A percentile compares a stretch with the other conserved stretches of the same genome.
phyloP scores from a whole-genome alignment of 2,113 vertebrate species.

The Sardina pilchardus region DNA sequence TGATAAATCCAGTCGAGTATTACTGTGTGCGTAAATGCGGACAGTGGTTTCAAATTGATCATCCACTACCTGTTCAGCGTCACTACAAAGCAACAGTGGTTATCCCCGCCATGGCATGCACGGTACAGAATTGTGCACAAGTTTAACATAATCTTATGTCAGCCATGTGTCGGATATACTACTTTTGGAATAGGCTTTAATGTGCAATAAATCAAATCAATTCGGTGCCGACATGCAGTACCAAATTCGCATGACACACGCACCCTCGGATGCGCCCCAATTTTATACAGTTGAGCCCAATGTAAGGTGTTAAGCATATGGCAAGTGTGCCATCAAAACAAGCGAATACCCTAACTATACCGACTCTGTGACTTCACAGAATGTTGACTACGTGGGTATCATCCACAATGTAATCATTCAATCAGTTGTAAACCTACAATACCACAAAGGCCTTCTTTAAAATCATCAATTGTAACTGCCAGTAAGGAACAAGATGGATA shows the following conservation, averaged over 20 bases:
- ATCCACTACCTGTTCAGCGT: background rate
- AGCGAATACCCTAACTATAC: background rate
- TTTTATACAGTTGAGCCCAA: background rate
- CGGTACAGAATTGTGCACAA: background rate
- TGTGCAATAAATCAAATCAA: background rate
- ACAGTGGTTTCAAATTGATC: background rate
- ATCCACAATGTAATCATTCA: background rate
- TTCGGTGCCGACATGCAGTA: background rate
- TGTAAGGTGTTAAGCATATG: background rate
- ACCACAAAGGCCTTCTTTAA: background rate
- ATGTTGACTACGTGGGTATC: background rate
- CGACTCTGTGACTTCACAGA: background rate
- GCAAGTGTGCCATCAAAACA: background rate
- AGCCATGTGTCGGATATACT: background rate
- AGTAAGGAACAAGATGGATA: background rate
- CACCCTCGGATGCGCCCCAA: background rate
- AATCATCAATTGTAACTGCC: background rate
- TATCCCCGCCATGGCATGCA: background rate
- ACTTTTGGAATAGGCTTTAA: background rate
- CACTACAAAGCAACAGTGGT: slow-evolving; percentile 8
- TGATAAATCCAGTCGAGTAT: background rate
- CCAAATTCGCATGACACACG: background rate
- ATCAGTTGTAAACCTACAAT: background rate
- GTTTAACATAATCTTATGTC: background rate
- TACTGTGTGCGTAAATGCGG: background rate